Conservation (phyloP, 2,888 invertebrate species). For the Herminia tarsipennalis region DNA sequence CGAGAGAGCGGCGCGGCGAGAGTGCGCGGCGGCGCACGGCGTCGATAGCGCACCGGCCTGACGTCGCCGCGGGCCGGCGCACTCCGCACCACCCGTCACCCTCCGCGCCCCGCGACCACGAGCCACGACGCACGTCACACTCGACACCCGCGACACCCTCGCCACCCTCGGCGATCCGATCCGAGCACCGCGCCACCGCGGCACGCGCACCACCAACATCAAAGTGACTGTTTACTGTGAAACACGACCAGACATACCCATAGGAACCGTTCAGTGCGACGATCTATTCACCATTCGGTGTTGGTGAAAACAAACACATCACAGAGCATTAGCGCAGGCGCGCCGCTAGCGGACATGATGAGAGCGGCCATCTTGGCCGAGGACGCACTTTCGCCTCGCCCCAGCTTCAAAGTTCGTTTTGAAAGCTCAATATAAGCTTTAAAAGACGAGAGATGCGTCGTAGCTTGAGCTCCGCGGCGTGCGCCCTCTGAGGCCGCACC, state of each 20-base stretch:
- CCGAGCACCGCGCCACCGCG: slow-evolving; percentile 55
- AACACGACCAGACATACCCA: slow-evolving; percentile 30
- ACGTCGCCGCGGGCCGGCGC: slow-evolving; percentile 55
- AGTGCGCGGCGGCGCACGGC: slow-evolving; percentile 58
- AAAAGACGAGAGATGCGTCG: slow-evolving; percentile 65
- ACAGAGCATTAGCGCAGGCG: slow-evolving; percentile 79
- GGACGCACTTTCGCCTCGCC: slow-evolving; percentile 83
- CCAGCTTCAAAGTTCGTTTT: slow-evolving; percentile 73
- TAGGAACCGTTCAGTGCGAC: slow-evolving; percentile 49
- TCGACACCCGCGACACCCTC: slow-evolving; percentile 57
- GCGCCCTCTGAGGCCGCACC: slow-evolving; percentile 75
- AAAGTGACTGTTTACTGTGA: slow-evolving; percentile 59
- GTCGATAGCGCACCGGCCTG: slow-evolving; percentile 48
- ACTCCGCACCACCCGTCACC: slow-evolving; percentile 52
- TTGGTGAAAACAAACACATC: slow-evolving; percentile 82
- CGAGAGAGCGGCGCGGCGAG: slow-evolving; percentile 55
- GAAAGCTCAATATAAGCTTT: slow-evolving; percentile 54
- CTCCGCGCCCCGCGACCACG: slow-evolving; percentile 56
- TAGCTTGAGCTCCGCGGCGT: slow-evolving; percentile 67
- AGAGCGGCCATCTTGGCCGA: slow-evolving; percentile 83
- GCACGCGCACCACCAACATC: slow-evolving; percentile 53
- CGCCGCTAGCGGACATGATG: slow-evolving; percentile 76
- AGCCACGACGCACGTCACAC: slow-evolving; percentile 63
- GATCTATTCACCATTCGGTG: slow-evolving; percentile 47
- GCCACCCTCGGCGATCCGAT: slow-evolving; percentile 46